A percentile compares a stretch with the other conserved stretches of the same genome.
Conservation (phyloP, 1,140 invertebrate genomes). For the Leptopilina boulardi region DNA sequence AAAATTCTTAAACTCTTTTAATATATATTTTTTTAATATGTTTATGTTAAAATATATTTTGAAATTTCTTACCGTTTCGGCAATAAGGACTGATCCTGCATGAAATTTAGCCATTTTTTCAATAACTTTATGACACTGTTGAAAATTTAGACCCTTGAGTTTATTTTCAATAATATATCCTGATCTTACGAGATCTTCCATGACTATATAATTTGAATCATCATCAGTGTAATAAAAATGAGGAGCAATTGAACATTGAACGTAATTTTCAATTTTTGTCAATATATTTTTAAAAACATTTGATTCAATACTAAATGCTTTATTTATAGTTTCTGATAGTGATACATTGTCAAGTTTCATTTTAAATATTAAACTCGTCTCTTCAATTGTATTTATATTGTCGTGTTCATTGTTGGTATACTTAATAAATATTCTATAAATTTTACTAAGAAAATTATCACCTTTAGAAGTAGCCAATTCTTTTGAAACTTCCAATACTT, state of each 20-base stretch:
- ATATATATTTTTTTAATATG: too few relatives aligned
- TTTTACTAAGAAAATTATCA: not conserved
- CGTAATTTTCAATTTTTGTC: not conserved
- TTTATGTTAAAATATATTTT: not conserved
- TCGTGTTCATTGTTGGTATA: not conserved
- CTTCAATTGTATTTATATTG: slow-evolving; percentile 38
- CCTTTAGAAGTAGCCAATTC: not conserved
- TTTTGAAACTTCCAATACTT: not conserved
- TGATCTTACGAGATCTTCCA: not conserved
- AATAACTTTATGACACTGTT: slow-evolving; percentile 70
- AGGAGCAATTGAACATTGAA: not conserved
- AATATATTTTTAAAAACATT: not conserved
- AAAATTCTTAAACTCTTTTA: too few relatives aligned
- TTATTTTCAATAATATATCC: slow-evolving; percentile 54
- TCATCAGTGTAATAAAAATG: not conserved
- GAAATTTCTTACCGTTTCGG: slow-evolving; percentile 64
- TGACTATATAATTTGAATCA: slow-evolving; percentile 12
- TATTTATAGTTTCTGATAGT: not conserved
- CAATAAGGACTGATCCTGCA: slow-evolving; percentile 73
- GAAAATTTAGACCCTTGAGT: slow-evolving; percentile 70
- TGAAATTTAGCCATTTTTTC: slow-evolving; percentile 77
- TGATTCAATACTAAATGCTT: not conserved
- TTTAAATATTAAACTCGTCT: not conserved
- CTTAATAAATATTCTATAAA: not conserved
- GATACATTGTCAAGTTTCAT: not conserved